Percentiles rank a stretch among this genome's conserved stretches.
Evolutionary conservation across 2,113 vertebrate genomes (phyloP).

Genomic region (Triplophysa siluroides): DNA sequence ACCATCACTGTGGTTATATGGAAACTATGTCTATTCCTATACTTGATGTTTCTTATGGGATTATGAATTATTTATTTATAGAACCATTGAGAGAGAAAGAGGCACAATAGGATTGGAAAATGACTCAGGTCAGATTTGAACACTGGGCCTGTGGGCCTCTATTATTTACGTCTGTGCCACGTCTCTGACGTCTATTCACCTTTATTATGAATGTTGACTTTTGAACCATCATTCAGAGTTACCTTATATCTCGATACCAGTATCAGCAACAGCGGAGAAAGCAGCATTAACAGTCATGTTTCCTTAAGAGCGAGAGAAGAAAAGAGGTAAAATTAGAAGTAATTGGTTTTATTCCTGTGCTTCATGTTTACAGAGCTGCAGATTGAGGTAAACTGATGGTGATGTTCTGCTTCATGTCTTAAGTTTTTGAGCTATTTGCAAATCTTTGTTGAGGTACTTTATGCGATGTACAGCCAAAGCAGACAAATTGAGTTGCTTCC

Average conservation of each 20-base stretch:
- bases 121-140: conserved; percentile 3
- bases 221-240: background rate
- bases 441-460: too few relatives aligned
- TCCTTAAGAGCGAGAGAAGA: too few relatives aligned
- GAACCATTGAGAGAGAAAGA: background rate
- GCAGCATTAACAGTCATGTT: background rate
- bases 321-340: too few relatives aligned
- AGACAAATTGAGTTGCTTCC: too few relatives aligned
- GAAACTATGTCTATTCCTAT: conserved; percentile 11
- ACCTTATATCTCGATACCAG: background rate
- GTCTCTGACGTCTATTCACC: background rate
- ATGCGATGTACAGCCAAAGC: too few relatives aligned
- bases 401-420: too few relatives aligned
- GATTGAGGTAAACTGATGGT: too few relatives aligned
- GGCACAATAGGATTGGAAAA: background rate
- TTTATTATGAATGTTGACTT: conserved; percentile 18
- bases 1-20: background rate
- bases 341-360: too few relatives aligned
- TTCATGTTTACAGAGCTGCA: too few relatives aligned
- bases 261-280: background rate
- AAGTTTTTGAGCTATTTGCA: too few relatives aligned
- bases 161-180: background rate
- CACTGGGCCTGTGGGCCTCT: background rate
- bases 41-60: background rate
- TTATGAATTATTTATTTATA: conserved; percentile 1